A percentile compares a stretch with the other conserved stretches of the same genome.
These are phyloP conservation scores for Drosophila subobscura DNA, from an alignment of 1,140 invertebrate species.

Conservation along the genomic window DNA sequence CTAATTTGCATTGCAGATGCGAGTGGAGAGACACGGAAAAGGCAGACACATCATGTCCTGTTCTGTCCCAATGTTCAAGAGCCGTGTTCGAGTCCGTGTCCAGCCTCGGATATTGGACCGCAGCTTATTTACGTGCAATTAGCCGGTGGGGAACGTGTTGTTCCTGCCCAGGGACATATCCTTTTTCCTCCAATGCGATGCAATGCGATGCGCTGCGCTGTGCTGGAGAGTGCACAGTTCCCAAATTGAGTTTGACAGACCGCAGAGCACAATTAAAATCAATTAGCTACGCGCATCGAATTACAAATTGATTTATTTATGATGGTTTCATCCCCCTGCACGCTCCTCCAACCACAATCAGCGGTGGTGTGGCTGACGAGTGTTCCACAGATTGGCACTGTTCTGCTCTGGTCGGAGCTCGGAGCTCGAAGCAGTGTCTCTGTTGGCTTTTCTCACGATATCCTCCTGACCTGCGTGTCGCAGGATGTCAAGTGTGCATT, in stretches of 20 bases:
- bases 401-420: no score
- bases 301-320: constrained; percentile 69
- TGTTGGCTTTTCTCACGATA: constrained; percentile 51
- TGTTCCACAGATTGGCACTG: constrained; percentile 10
- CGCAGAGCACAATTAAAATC: constrained; percentile 59
- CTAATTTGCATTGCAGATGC: constrained; percentile 59
- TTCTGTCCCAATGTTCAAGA: not conserved
- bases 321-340: constrained; percentile 28
- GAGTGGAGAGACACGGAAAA: constrained; percentile 34
- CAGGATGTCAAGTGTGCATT: constrained; percentile 34
- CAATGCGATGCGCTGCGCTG: no score
- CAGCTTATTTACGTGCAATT: constrained; percentile 60
- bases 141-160: constrained; percentile 43
- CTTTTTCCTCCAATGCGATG: not conserved
- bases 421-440: not conserved
- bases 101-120: constrained; percentile 15
- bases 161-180: constrained; percentile 8
- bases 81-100: constrained; percentile 18
- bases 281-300: constrained; percentile 64
- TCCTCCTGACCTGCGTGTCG: constrained; percentile 45
- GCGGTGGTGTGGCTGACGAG: constrained; percentile 14
- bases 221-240: not conserved
- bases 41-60: constrained; percentile 15
- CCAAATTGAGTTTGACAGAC: constrained; percentile 62
- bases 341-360: constrained; percentile 14